Evolutionary conservation across 1,140 invertebrate genomes (phyloP).

Genomic region (Aphis gossypii): DNA sequence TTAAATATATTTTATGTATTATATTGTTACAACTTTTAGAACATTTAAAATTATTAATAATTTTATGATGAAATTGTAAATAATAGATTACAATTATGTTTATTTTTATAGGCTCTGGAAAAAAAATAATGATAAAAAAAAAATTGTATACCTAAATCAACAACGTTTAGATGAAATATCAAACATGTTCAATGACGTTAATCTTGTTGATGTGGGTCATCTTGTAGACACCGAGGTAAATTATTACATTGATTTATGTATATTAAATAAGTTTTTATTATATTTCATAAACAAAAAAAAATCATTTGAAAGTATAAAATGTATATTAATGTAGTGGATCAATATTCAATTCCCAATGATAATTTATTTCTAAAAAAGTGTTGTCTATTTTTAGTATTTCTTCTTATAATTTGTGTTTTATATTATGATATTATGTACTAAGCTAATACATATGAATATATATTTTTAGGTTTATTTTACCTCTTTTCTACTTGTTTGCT

Average conservation of each 20-base stretch:
- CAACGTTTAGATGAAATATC: conserved; percentile 47
- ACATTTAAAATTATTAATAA: too few species aligned
- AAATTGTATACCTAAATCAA: background rate
- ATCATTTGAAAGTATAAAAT: background rate
- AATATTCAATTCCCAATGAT: background rate
- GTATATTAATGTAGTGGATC: background rate
- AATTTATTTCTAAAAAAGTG: too few species aligned
- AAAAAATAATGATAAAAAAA: conserved; percentile 26
- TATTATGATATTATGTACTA: too few species aligned
- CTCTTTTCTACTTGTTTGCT: too few species aligned
- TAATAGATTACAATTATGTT: background rate
- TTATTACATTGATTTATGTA: background rate
- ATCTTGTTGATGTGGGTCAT: conserved; percentile 36
- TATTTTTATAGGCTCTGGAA: conserved; percentile 35
- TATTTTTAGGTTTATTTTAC: too few species aligned
- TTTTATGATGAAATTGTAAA: too few species aligned
- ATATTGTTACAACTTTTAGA: too few species aligned
- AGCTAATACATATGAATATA: too few species aligned
- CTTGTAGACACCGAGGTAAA: conserved; percentile 33
- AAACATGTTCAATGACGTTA: conserved; percentile 25
- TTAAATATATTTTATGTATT: too few species aligned
- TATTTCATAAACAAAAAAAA: background rate
- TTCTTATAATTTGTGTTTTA: too few species aligned
- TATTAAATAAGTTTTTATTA: background rate
- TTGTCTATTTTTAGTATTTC: too few species aligned